Conservation (phyloP, 2,888 invertebrate species). For the Epirrita christyi region DNA sequence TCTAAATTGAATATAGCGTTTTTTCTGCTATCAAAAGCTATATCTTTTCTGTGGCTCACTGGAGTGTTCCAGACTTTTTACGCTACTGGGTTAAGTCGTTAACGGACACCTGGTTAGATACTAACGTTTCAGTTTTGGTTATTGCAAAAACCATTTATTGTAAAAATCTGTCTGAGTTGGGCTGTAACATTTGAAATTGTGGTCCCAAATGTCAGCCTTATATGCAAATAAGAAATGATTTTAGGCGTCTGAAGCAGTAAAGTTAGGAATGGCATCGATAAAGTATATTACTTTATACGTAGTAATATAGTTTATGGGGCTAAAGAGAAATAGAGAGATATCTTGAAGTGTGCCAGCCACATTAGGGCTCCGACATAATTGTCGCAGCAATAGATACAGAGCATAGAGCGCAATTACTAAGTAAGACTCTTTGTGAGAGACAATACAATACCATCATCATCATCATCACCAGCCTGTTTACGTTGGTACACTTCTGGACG, state of each 20-base stretch:
- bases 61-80: slow-evolving; percentile 5
- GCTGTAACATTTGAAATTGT: slow-evolving; percentile 8
- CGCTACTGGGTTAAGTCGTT: slow-evolving; percentile 13
- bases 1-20: neutral
- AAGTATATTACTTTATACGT: no score
- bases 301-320: no score
- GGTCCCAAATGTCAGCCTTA: neutral
- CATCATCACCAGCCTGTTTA: no score
- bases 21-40: neutral
- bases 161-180: neutral
- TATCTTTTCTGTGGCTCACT: neutral
- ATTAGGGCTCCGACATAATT: no score
- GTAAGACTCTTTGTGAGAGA: no score
- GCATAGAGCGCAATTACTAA: no score
- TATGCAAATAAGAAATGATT: slow-evolving; percentile 1
- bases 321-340: no score
- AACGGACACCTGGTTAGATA: slow-evolving; percentile 16
- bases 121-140: slow-evolving; percentile 14
- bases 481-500: no score
- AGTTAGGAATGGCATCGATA: no score
- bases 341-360: no score
- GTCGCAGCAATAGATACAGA: no score
- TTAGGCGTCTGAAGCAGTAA: neutral
- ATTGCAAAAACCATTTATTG: slow-evolving; percentile 6
- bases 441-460: no score